A percentile compares a stretch with the other conserved stretches of the same genome.
Conservation (phyloP, 2,888 invertebrate species). For the Polylopha cassiicola region DNA sequence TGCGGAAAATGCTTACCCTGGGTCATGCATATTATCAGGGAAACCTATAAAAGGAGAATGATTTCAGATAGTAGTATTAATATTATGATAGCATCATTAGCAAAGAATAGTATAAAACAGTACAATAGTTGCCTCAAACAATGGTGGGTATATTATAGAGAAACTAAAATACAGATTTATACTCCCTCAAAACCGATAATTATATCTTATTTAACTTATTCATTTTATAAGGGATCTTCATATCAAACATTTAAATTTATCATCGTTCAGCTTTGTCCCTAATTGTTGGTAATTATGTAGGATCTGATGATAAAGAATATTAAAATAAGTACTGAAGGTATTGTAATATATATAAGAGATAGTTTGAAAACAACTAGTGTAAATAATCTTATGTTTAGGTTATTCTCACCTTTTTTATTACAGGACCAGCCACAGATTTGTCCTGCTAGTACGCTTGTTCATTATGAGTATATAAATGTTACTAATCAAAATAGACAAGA, state of each 20-base stretch:
- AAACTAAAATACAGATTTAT: constrained; percentile 1
- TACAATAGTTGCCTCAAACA: constrained; percentile 1
- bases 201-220: background rate
- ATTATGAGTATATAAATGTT: background rate
- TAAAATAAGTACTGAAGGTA: constrained; percentile 6
- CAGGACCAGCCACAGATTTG: background rate
- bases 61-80: constrained; percentile 1
- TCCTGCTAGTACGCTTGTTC: background rate
- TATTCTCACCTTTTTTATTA: constrained; percentile 4
- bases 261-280: background rate
- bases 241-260: background rate
- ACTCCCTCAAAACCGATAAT: background rate
- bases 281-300: background rate
- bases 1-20: constrained; percentile 17
- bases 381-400: background rate
- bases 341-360: constrained; percentile 11
- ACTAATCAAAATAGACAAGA: no score
- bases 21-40: constrained; percentile 16
- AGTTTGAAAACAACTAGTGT: constrained; percentile 5
- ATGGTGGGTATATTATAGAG: constrained; percentile 3
- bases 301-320: constrained; percentile 1
- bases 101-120: constrained; percentile 2
- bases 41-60: constrained; percentile 5
- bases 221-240: background rate
- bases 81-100: constrained; percentile 8